Percentiles rank a stretch among this genome's conserved stretches.
Evolutionary conservation across 1,140 invertebrate species (phyloP).

Genomic region (Odontomachus brunneus): DNA sequence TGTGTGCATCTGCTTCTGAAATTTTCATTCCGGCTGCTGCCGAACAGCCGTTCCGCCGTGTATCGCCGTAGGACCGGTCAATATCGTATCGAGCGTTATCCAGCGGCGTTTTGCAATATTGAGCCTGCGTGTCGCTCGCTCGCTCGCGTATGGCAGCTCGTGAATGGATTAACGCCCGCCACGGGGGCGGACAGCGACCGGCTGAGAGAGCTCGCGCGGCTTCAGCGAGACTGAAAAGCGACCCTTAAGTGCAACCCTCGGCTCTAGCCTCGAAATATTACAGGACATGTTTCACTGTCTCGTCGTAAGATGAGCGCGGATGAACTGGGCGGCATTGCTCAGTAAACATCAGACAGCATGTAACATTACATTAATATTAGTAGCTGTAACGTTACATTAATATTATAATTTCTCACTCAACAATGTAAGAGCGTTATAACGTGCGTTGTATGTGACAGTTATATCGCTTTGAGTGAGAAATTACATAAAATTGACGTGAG

Average conservation of each 20-base stretch:
- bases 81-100: conserved; percentile 46
- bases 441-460: no score
- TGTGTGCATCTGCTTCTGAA: conserved; percentile 56
- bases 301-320: background rate
- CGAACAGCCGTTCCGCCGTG: conserved; percentile 43
- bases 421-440: no score
- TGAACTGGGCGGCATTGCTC: no score
- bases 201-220: background rate
- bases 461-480: no score
- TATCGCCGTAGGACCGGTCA: conserved; percentile 36
- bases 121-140: conserved; percentile 25
- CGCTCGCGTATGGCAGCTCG: conserved; percentile 10
- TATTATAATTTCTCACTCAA: no score
- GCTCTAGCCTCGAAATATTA: conserved; percentile 4
- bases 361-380: no score
- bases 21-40: conserved; percentile 44
- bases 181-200: background rate
- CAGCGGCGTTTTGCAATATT: conserved; percentile 48
- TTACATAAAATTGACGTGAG: no score
- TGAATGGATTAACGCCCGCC: conserved; percentile 46
- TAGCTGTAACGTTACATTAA: no score
- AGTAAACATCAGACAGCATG: no score
- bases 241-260: background rate
- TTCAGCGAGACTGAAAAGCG: conserved; percentile 16
- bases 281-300: background rate